Base-by-base conservation (phyloP, 2,113 vertebrate genomes). In the Ifrita kowaldi region DNA sequence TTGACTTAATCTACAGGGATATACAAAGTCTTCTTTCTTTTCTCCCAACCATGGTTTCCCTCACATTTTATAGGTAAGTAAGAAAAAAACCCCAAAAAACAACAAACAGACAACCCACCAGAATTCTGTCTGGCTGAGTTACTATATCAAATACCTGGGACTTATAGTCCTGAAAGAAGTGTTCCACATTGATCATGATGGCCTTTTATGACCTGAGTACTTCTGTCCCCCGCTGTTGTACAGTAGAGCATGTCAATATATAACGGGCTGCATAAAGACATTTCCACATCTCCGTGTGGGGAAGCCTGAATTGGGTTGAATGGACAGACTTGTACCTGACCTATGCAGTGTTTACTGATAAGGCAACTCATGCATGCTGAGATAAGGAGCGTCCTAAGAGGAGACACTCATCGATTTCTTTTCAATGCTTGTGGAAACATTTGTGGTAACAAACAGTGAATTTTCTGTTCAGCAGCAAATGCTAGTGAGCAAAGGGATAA, bases 41-140 rank as follows among this genome's bases (percentile, higher is more conserved):
- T 53, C n/a, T 57, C 42, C 9, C 11, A 47, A 23, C 4, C 5
- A 65, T 14, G 0, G 0, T 52, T 87, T 67, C 10, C 10, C 10
- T 35, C 22, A 37, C 14, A 42, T 41, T 65, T 75, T 39, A 39
- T 21, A 33, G 11, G 11, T 32, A 50, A 57, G 13, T n/a, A 53
- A 69, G 11, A 9, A 62, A 62, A 7, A 23, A 55, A 32, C n/a
- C 4, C 12, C 47, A 64, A 10, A 35, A 32, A 60, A 16, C 9
- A 42, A 32, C 4, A 42, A 68, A 10, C 11, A 19, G 18, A 63
- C 35, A 17, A 14, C 6, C 5, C 57, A 37, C 14, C 22, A n/a
- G 9, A 26, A 49, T 53, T 59, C 41, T 65, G 24, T 59, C 46
- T 69, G 24, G 5, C 7, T 33, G 49, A 63, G 12, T 74, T 41